Percentiles rank a stretch among this genome's conserved stretches.
Evolutionary conservation across 2,113 vertebrate species (phyloP).

Genomic region (Dasyprocta punctata): DNA sequence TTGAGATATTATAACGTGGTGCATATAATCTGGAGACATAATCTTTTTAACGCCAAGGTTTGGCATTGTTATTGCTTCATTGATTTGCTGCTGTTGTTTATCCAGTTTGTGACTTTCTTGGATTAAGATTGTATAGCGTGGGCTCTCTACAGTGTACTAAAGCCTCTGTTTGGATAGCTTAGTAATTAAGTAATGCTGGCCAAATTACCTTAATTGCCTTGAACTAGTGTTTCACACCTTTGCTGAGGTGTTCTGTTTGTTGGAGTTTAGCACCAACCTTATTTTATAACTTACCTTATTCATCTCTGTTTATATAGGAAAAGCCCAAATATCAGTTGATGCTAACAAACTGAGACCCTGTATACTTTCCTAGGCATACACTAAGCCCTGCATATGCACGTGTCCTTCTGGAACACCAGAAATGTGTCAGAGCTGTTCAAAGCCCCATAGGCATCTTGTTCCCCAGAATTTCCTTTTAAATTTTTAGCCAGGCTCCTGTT

Average conservation of each 20-base stretch:
- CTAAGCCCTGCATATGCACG: not conserved
- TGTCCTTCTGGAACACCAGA: not conserved
- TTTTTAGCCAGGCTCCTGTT: not conserved
- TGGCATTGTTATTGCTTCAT: not conserved
- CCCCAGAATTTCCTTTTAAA: not conserved
- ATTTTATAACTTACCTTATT: not conserved
- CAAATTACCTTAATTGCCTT: not conserved
- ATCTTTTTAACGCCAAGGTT: rapidly evolving
- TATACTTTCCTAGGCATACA: not conserved
- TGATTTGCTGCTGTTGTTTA: not conserved
- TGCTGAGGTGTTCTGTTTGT: not conserved
- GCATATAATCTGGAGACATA: not conserved
- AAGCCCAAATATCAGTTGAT: not conserved
- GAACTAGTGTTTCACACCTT: not conserved
- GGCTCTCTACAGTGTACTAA: not conserved
- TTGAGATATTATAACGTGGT: not conserved
- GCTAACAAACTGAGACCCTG: not conserved
- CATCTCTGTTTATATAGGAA: not conserved
- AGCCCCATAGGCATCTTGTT: not conserved
- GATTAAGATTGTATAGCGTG: not conserved
- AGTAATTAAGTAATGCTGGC: not conserved
- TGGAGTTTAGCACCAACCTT: not conserved
- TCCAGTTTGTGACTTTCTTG: not conserved
- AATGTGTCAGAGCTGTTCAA: not conserved
- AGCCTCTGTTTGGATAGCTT: not conserved